Percentiles rank a stretch among this genome's conserved stretches.
Conservation (phyloP, 2,888 invertebrate genomes). For the Macrophya annulata region DNA sequence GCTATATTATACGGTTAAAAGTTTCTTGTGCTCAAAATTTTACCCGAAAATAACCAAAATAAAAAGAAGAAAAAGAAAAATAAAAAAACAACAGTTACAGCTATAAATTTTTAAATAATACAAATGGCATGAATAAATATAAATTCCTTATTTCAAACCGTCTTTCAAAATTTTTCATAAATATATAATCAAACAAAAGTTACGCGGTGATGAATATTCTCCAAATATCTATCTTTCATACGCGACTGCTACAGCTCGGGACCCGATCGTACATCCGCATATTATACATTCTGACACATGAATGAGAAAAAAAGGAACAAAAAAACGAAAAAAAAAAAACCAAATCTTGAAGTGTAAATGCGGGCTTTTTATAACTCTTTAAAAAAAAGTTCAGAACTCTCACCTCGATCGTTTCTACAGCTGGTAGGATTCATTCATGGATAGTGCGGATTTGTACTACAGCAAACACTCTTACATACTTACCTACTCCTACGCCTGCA, state of each 20-base stretch:
- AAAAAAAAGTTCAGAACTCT: not conserved
- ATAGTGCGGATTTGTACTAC: not conserved
- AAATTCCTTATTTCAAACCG: not conserved
- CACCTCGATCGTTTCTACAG: not conserved
- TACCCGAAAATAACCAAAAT: not conserved
- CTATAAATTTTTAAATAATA: too few relatives aligned
- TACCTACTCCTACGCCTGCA: not conserved
- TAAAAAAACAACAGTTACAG: too few relatives aligned
- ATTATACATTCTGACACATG: not conserved
- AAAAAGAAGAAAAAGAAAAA: not conserved
- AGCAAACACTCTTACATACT: constrained; percentile 9
- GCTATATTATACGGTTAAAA: not conserved
- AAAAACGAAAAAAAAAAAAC: not conserved
- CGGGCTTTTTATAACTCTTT: not conserved
- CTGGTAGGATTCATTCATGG: constrained; percentile 23
- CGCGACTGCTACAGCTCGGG: constrained; percentile 11
- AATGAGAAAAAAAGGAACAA: not conserved
- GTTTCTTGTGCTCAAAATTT: not conserved
- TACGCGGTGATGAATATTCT: not conserved
- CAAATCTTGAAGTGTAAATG: not conserved
- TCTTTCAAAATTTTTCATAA: constrained; percentile 1
- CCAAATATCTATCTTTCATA: constrained; percentile 3
- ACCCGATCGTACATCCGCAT: not conserved
- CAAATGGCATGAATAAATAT: too few relatives aligned
- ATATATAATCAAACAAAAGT: constrained; percentile 29